Percentiles rank a stretch among this genome's conserved stretches.
phyloP scores from a whole-genome alignment of 2,888 invertebrate genomes.

The Drosophila acutilabella region DNA sequence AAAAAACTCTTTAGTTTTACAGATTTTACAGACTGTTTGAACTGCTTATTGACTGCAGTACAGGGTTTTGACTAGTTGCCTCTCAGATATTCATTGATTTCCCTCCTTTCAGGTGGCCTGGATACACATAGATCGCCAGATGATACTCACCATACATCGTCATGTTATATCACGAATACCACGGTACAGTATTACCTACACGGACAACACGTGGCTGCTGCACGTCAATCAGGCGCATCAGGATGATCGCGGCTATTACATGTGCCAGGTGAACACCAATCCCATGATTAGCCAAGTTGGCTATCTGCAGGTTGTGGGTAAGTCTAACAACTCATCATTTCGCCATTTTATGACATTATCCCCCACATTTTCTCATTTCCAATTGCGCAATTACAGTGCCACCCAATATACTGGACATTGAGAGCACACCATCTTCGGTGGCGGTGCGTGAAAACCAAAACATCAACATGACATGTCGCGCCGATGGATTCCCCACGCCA shows the following conservation, averaged over 20 bases:
- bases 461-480: conserved; percentile 95
- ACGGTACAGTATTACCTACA: conserved; percentile 95
- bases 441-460: conserved; percentile 97
- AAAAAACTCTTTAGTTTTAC: too few species aligned
- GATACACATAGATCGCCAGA: conserved; percentile 97
- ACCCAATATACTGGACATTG: conserved; percentile 95
- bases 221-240: conserved; percentile 96
- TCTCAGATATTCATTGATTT: too few species aligned
- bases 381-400: conserved; percentile 88
- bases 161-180: conserved; percentile 96
- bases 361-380: neutral
- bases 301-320: conserved; percentile 96
- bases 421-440: conserved; percentile 96
- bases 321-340: conserved; percentile 81
- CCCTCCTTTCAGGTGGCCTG: conserved; percentile 91
- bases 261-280: conserved; percentile 91
- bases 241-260: conserved; percentile 93
- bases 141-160: conserved; percentile 96
- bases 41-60: too few species aligned
- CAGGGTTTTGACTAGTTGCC: too few species aligned
- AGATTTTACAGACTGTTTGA: too few species aligned
- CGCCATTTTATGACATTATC: neutral
- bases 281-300: conserved; percentile 98
- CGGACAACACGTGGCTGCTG: conserved; percentile 95
- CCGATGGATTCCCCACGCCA: conserved; percentile 95